Base-by-base conservation (phyloP, 1,140 invertebrate genomes). In the Caenorhabditis elegans region DNA sequence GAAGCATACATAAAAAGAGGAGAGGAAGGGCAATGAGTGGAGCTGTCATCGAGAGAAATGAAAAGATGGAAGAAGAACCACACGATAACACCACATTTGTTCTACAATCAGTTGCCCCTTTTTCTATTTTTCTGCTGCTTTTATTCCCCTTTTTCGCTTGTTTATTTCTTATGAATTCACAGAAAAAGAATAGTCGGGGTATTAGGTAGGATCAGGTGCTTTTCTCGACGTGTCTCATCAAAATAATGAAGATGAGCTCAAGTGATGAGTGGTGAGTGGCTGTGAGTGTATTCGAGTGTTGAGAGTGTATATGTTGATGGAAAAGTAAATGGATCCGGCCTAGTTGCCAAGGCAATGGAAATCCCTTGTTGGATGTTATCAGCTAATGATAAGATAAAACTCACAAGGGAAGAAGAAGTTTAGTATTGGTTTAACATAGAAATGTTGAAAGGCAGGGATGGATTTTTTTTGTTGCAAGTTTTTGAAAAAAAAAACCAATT, bases 121-220 rank as follows among this genome's bases (percentile, higher is more conserved):
- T 43, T 15, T 5, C 39, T 43, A 5, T 8, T 43, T 43, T 43
- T 70, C 19, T 43, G 3, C 39, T 70, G n/a, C n/a, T 39, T 28
- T 70, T 31, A 19, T 39, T 70, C 39, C 34, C 22, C 10, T 10
- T 70, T 22, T n/a, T n/a, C n/a, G 13, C n/a, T 39, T 24, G 10
- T 39, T 26, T 3, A 13, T 24, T 36, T 2, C 28, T 34, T 60
- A 24, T 34, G 6, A 60, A 24, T 31, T 43, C 39, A 43, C 6
- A 43, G 53, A 60, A 60, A 34, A n/a, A 34, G 4, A 53, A 11
- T 53, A 28, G 6, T 3, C 1, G 26, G 22, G 60, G 60, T 70
- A 70, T 70, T 70, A 70, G 60, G 60, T 60, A 13, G 60, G 60
- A 70, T 70, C 60, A 70, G 60, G 60, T 70, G 60, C 60, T 70